These are phyloP conservation scores for Lepidocolaptes lacrymiger DNA, from an alignment of 2,797 vertebrate genomes.

Conservation along the genomic window DNA sequence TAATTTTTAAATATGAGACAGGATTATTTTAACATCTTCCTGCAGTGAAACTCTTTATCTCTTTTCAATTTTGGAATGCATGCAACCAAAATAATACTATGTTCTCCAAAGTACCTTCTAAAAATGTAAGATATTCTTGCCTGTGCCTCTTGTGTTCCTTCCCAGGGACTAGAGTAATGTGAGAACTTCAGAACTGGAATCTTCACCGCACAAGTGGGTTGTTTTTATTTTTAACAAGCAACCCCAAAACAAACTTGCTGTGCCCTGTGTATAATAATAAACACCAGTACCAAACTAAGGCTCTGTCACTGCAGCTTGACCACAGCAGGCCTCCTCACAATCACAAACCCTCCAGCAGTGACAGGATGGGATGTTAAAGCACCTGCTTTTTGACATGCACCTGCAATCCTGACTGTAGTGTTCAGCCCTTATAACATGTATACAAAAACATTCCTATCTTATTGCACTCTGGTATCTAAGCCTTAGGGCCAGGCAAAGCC, in stretches of 20 bases:
- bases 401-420: neutral
- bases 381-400: neutral
- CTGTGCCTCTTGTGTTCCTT: neutral
- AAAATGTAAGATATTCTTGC: neutral
- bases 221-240: neutral
- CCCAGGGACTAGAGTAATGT: neutral
- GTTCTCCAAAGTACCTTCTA: neutral
- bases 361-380: neutral
- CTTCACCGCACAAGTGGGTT: neutral
- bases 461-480: neutral
- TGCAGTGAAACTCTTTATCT: neutral
- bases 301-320: neutral
- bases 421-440: accelerated
- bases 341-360: neutral
- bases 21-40: neutral
- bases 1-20: neutral
- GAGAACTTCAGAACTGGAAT: neutral
- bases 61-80: neutral
- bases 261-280: neutral
- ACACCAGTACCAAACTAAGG: neutral
- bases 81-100: neutral
- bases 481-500: neutral
- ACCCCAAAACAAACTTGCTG: neutral
- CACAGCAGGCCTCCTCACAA: neutral
- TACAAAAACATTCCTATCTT: neutral